Evolutionary conservation across 2,113 vertebrate species (phyloP).

Genomic region (Octodon degus): DNA sequence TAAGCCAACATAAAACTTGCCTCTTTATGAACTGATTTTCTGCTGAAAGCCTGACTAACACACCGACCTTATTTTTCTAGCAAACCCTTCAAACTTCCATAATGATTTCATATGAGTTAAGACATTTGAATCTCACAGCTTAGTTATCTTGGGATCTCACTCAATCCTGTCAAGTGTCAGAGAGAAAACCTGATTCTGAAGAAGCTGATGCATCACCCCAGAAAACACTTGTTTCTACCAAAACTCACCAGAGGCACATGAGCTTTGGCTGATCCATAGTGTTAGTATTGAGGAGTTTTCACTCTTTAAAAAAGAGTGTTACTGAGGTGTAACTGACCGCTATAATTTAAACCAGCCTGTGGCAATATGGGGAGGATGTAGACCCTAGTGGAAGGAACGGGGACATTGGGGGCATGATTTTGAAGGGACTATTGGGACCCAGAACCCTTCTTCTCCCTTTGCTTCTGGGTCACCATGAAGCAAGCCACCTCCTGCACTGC

Average conservation of each 20-base stretch:
- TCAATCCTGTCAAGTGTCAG: neutral
- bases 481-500: neutral
- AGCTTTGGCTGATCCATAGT: neutral
- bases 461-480: neutral
- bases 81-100: neutral
- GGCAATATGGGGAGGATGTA: neutral
- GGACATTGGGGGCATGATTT: neutral
- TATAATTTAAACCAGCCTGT: neutral
- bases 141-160: neutral
- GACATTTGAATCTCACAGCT: neutral
- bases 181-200: neutral
- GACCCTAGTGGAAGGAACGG: neutral
- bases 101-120: neutral
- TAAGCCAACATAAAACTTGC: neutral
- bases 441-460: neutral
- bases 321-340: neutral
- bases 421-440: neutral
- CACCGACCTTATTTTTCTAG: neutral
- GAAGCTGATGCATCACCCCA: neutral
- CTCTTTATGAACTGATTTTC: neutral
- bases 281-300: neutral
- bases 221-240: neutral
- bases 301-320: neutral
- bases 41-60: neutral
- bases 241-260: neutral